Evolutionary conservation across 2,797 vertebrate genomes (phyloP).

Genomic region (Apogon talboti): DNA sequence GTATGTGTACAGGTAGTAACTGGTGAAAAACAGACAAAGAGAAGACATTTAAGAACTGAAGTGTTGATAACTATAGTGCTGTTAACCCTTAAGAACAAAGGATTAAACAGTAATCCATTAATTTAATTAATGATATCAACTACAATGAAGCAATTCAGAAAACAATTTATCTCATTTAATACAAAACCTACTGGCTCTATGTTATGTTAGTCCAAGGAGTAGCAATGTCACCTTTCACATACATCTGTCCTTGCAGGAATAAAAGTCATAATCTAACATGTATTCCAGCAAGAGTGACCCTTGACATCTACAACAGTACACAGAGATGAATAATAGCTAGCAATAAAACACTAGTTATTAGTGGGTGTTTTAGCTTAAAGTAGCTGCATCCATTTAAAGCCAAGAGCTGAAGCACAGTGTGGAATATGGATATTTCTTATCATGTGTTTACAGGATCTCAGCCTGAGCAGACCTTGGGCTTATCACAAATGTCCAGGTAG

Average conservation of each 20-base stretch:
- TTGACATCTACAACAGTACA: constrained; percentile 27
- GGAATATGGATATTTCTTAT: constrained; percentile 71
- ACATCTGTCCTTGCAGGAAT: constrained; percentile 20
- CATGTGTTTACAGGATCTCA: constrained; percentile 59
- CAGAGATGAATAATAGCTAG: constrained; percentile 7
- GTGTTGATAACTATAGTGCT: not conserved
- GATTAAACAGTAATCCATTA: too few species aligned
- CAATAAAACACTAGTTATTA: constrained; percentile 12
- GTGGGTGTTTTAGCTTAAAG: constrained; percentile 18
- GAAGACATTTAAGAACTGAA: constrained; percentile 16
- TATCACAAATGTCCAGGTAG: constrained; percentile 76
- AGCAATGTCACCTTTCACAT: constrained; percentile 34
- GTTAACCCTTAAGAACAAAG: not conserved
- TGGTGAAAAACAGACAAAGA: constrained; percentile 59
- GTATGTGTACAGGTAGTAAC: constrained; percentile 97
- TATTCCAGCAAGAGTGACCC: constrained; percentile 15
- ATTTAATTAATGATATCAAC: too few species aligned
- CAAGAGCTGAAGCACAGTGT: constrained; percentile 20
- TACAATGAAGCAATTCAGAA: too few species aligned
- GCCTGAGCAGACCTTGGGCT: constrained; percentile 60
- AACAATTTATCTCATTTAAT: too few species aligned
- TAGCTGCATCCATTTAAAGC: constrained; percentile 30
- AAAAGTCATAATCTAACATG: constrained; percentile 23
- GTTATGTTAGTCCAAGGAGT: not conserved
- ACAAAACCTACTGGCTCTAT: not conserved